These are phyloP conservation scores for Patella vulgata DNA, from an alignment of 1,140 invertebrate genomes.

Conservation along the genomic window DNA sequence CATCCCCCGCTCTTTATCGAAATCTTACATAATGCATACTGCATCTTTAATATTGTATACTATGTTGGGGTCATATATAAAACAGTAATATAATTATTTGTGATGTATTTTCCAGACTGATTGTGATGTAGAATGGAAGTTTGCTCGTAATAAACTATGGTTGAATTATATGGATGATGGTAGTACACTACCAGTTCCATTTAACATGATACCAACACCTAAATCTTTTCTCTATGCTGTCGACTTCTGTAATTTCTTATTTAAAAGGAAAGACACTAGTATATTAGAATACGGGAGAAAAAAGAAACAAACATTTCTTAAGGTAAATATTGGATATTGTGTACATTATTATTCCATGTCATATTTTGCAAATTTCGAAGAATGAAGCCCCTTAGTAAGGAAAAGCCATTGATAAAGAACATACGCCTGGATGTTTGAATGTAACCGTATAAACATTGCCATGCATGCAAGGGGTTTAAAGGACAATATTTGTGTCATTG, in stretches of 20 bases:
- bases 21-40: too few relatives aligned
- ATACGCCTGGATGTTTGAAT: too few relatives aligned
- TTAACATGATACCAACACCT: constrained; percentile 91
- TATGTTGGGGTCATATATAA: too few relatives aligned
- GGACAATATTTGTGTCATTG: too few relatives aligned
- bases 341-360: neutral
- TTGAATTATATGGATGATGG: constrained; percentile 95
- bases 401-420: too few relatives aligned
- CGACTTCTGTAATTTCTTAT: constrained; percentile 41
- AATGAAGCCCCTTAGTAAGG: too few relatives aligned
- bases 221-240: constrained; percentile 56
- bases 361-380: neutral
- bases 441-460: too few relatives aligned
- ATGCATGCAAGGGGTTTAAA: too few relatives aligned
- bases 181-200: constrained; percentile 87
- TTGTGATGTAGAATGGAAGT: constrained; percentile 94
- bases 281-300: constrained; percentile 42
- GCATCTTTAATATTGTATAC: too few relatives aligned
- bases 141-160: constrained; percentile 89
- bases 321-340: constrained; percentile 44
- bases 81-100: too few relatives aligned
- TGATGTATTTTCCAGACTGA: constrained; percentile 83
- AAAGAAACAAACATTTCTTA: constrained; percentile 62
- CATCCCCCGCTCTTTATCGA: too few relatives aligned
- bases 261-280: constrained; percentile 22